These are phyloP conservation scores for Diacarnus erythraeanus DNA, from an alignment of 37 sponge, comb jelly and placozoan species.

Conservation along the genomic window DNA sequence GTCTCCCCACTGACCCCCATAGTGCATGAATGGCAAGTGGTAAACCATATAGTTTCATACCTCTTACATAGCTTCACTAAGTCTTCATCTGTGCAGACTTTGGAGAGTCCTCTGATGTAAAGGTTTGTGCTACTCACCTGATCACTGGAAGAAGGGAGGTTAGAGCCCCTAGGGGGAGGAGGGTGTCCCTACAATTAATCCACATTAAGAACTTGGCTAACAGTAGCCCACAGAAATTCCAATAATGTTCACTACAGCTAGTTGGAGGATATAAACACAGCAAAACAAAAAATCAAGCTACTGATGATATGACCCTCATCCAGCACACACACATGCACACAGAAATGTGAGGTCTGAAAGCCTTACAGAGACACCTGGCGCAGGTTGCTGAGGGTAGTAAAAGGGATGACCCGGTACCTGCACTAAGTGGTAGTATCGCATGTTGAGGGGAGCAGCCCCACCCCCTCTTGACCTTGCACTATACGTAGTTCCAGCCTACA, in stretches of 20 bases:
- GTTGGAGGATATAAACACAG: too few relatives aligned
- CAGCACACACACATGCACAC: too few relatives aligned
- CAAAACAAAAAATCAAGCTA: too few relatives aligned
- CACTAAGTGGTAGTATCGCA: conserved; percentile 19
- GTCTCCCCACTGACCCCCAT: too few relatives aligned
- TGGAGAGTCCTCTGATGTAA: conserved; percentile 89
- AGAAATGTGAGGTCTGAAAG: too few relatives aligned
- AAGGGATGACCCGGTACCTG: conserved; percentile 2
- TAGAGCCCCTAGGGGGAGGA: conserved; percentile 1
- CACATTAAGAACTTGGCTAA: too few relatives aligned
- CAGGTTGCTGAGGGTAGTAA: conserved; percentile 1
- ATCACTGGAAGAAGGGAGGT: not conserved
- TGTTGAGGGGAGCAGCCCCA: not conserved
- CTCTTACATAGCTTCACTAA: conserved; percentile 76
- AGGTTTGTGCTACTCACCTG: conserved; percentile 85
- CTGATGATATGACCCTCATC: too few relatives aligned
- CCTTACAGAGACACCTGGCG: too few relatives aligned
- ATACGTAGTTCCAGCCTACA: not conserved
- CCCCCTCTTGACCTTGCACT: not conserved
- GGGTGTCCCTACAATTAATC: not conserved
- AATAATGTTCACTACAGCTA: too few relatives aligned
- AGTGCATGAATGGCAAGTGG: too few relatives aligned
- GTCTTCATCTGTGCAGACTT: conserved; percentile 86
- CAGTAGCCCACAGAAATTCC: too few relatives aligned
- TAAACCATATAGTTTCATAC: conserved; percentile 71